Conservation (phyloP, 2,113 vertebrate genomes). For the Xyliphius kryptos region DNA sequence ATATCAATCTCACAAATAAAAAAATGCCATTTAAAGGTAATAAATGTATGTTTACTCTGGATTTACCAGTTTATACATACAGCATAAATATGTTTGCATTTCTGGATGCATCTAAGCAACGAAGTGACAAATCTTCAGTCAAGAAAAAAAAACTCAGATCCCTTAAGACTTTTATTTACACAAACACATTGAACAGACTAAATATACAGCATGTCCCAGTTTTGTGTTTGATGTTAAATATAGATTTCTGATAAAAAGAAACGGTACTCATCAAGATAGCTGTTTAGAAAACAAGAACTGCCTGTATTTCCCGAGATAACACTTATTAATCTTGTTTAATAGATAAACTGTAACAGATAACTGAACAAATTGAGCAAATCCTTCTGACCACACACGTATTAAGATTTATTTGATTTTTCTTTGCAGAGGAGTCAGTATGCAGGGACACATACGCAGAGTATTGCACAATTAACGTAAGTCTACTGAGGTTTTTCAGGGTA, state of each 20-base stretch:
- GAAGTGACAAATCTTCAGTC: not conserved
- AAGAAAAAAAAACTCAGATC: slow-evolving; percentile 20
- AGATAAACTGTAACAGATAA: slow-evolving; percentile 42
- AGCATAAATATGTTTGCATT: too few species aligned
- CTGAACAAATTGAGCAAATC: slow-evolving; percentile 33
- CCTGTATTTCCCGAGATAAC: slow-evolving; percentile 48
- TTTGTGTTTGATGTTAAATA: slow-evolving; percentile 67
- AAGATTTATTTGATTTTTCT: not conserved
- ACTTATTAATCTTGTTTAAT: slow-evolving; percentile 48
- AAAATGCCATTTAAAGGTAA: too few species aligned
- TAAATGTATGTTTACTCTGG: too few species aligned
- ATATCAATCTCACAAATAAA: too few species aligned
- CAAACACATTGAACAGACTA: slow-evolving; percentile 37
- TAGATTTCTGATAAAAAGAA: slow-evolving; percentile 54
- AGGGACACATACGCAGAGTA: too few species aligned
- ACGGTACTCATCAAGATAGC: slow-evolving; percentile 46
- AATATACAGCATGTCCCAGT: slow-evolving; percentile 47
- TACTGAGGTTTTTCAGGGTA: too few species aligned
- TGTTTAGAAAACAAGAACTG: slow-evolving; percentile 59
- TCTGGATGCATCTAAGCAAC: too few species aligned
- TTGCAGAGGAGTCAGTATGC: not conserved
- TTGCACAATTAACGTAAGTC: too few species aligned
- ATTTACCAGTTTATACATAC: too few species aligned
- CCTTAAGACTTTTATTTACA: slow-evolving; percentile 54
- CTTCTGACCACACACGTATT: slow-evolving; percentile 25